Percentiles rank a stretch among this genome's conserved stretches.
These are phyloP conservation scores for Parnassius mnemosyne DNA, from an alignment of 2,888 invertebrate species.

Conservation along the genomic window DNA sequence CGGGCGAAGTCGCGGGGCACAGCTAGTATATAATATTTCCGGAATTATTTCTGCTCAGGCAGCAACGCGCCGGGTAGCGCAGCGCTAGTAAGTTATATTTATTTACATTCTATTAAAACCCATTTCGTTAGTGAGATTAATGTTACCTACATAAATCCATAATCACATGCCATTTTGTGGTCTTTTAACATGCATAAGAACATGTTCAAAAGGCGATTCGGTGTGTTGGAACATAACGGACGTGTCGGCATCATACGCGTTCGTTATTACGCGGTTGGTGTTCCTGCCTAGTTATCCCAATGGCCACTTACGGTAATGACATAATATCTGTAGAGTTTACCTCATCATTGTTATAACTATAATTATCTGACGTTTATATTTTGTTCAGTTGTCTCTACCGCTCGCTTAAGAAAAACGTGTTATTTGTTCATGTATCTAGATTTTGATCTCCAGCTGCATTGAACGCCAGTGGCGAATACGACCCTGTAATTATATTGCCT, in stretches of 20 bases:
- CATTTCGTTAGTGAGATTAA: too few relatives aligned
- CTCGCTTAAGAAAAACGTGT: conserved; percentile 45
- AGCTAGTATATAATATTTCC: too few relatives aligned
- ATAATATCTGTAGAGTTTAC: conserved; percentile 24
- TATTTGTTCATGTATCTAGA: conserved; percentile 55
- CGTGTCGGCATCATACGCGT: conserved; percentile 15
- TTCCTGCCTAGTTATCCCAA: conserved; percentile 21
- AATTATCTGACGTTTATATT: conserved; percentile 33
- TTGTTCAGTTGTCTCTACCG: conserved; percentile 24
- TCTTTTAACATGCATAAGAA: too few relatives aligned
- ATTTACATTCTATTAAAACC: too few relatives aligned
- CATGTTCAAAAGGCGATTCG: too few relatives aligned
- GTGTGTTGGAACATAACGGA: background rate
- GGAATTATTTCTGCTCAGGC: too few relatives aligned
- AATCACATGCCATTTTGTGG: too few relatives aligned
- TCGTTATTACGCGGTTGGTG: conserved; percentile 8
- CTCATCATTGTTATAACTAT: conserved; percentile 23
- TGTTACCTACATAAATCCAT: too few relatives aligned
- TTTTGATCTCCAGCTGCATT: conserved; percentile 49
- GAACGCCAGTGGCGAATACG: conserved; percentile 59
- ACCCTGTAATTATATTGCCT: conserved; percentile 64
- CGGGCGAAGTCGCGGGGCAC: too few relatives aligned
- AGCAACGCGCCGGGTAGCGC: too few relatives aligned
- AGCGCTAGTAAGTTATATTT: too few relatives aligned
- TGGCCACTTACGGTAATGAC: conserved; percentile 25